These are phyloP conservation scores for Ganaspis sp. DNA, from an alignment of 1,140 invertebrate species.

Conservation along the genomic window DNA sequence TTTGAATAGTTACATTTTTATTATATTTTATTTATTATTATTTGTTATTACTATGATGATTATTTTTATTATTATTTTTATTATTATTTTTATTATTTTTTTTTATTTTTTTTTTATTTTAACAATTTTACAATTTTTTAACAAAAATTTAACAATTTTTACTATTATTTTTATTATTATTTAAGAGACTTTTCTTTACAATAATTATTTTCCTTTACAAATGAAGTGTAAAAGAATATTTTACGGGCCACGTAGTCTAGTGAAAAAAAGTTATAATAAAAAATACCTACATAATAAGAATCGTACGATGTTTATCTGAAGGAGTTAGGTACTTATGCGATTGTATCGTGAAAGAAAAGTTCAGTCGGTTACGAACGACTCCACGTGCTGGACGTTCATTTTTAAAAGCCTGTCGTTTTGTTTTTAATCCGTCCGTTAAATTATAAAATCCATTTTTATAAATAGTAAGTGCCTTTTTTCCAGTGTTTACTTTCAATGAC, in stretches of 20 bases:
- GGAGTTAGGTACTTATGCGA: constrained; percentile 54
- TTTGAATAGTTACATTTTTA: no score
- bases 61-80: not conserved
- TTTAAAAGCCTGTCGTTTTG: constrained; percentile 23
- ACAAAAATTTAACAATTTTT: no score
- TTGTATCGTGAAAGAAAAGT: constrained; percentile 47
- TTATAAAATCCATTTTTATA: constrained; percentile 14
- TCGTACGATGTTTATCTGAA: constrained; percentile 66
- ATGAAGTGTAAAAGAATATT: no score
- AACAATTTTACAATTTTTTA: no score
- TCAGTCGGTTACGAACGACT: constrained; percentile 58
- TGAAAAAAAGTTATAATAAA: not conserved
- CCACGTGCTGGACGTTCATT: constrained; percentile 43
- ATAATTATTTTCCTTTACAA: no score
- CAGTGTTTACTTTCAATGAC: constrained; percentile 37
- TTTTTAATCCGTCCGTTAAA: constrained; percentile 25
- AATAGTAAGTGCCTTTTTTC: constrained; percentile 30
- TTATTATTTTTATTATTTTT: not conserved
- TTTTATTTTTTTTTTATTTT: no score
- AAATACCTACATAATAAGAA: constrained; percentile 48
- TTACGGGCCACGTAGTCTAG: constrained; percentile 25
- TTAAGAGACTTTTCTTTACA: no score
- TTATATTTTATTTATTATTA: no score
- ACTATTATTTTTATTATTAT: no score
- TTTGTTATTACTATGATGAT: not conserved